Percentiles rank a stretch among this genome's conserved stretches.
These are phyloP conservation scores for Myrmecobius fasciatus DNA, from an alignment of 2,113 vertebrate genomes.

Conservation along the genomic window DNA sequence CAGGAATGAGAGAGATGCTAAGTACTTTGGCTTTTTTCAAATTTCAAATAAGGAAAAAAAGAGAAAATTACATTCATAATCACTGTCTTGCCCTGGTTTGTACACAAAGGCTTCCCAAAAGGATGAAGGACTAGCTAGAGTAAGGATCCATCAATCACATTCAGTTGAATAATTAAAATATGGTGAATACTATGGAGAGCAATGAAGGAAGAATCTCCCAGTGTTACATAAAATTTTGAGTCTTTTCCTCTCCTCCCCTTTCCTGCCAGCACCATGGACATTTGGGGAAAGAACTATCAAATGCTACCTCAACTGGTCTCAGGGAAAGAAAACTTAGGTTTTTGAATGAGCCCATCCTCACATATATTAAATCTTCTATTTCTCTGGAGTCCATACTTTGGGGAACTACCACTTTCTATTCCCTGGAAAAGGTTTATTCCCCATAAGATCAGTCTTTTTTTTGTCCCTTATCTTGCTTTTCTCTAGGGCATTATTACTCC, in stretches of 20 bases:
- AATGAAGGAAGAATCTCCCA: background rate
- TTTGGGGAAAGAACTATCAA: background rate
- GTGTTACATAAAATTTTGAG: background rate
- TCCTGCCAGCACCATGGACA: background rate
- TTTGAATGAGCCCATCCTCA: background rate
- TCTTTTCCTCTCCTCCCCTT: background rate
- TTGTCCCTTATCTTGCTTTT: background rate
- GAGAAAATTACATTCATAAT: background rate
- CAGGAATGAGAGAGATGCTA: background rate
- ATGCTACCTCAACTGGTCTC: background rate
- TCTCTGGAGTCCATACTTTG: background rate
- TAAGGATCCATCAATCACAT: background rate
- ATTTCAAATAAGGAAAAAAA: background rate
- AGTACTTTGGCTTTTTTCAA: constrained; percentile 14
- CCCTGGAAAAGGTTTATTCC: background rate
- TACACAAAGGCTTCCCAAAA: background rate
- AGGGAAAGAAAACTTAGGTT: background rate
- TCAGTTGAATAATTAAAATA: background rate
- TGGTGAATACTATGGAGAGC: background rate
- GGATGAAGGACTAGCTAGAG: background rate
- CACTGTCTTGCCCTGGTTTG: background rate
- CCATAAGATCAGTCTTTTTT: background rate
- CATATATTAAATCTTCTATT: background rate
- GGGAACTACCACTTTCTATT: background rate
- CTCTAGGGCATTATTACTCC: background rate